These are phyloP conservation scores for Gerris lacustris DNA, from an alignment of 2,888 invertebrate species.

Conservation along the genomic window DNA sequence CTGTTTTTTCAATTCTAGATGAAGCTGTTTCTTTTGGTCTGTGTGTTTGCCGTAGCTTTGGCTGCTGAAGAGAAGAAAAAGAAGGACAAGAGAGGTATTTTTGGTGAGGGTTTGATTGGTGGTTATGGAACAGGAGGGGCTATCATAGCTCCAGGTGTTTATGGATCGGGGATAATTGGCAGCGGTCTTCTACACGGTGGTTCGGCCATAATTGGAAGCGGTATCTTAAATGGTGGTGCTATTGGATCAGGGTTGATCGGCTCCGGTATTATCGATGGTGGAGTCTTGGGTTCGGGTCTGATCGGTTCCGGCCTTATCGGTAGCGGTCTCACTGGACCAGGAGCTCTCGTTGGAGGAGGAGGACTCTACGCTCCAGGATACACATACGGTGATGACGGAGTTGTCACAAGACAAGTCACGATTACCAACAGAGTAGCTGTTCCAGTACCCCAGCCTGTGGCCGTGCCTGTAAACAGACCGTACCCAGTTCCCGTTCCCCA, in stretches of 20 bases:
- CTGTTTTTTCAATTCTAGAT: not conserved
- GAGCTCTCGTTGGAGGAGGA: not conserved
- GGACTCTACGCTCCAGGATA: not conserved
- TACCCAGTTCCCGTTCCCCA: constrained; percentile 27
- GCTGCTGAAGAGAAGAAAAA: constrained; percentile 1
- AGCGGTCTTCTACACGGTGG: not conserved
- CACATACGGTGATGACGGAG: not conserved
- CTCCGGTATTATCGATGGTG: not conserved
- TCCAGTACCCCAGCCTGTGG: constrained; percentile 26
- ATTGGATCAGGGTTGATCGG: constrained; percentile 1
- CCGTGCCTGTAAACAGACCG: constrained; percentile 31
- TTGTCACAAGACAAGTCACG: constrained; percentile 5
- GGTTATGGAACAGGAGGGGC: not conserved
- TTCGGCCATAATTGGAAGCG: not conserved
- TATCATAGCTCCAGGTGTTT: no score
- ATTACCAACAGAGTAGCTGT: constrained; percentile 20
- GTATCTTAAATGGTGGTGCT: not conserved
- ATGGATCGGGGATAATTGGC: constrained; percentile 2
- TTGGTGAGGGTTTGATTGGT: not conserved
- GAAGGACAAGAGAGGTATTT: constrained; percentile 9
- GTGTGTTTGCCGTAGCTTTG: not conserved
- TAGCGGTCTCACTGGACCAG: not conserved
- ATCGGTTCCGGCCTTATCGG: no score
- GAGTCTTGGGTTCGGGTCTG: constrained; percentile 7
- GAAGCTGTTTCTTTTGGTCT: not conserved